Percentiles rank a stretch among this genome's conserved stretches.
phyloP scores from a whole-genome alignment of 2,113 vertebrate species.

The Barnardius zonarius region DNA sequence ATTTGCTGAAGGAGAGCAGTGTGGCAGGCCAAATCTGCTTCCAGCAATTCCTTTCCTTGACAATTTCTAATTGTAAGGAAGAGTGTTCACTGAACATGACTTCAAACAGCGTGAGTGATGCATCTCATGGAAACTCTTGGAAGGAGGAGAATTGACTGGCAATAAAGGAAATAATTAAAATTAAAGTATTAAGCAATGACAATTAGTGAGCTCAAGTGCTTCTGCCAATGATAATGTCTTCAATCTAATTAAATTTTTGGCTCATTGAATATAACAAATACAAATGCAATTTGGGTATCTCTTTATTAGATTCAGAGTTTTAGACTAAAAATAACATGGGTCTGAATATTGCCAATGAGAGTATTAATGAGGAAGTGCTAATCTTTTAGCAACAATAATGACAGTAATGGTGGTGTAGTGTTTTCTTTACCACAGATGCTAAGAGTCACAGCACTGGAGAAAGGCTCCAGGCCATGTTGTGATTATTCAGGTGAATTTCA shows the following conservation, averaged over 20 bases:
- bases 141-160: neutral
- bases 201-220: constrained; percentile 34
- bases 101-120: neutral
- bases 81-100: neutral
- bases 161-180: constrained; percentile 47
- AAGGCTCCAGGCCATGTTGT: neutral
- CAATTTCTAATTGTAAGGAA: neutral
- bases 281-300: constrained; percentile 21
- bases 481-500: neutral
- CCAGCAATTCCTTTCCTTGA: neutral
- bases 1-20: neutral
- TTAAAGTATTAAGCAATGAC: constrained; percentile 15
- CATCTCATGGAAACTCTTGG: neutral
- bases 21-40: neutral
- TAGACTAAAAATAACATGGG: neutral
- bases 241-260: constrained; percentile 64
- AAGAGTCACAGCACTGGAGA: neutral
- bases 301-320: neutral
- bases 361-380: neutral
- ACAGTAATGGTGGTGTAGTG: neutral
- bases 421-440: neutral
- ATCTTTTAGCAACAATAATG: neutral
- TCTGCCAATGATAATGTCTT: constrained; percentile 39
- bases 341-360: neutral
- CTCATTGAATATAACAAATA: constrained; percentile 64